phyloP scores from a whole-genome alignment of 1,140 invertebrate species.

The Aculops lycopersici region DNA sequence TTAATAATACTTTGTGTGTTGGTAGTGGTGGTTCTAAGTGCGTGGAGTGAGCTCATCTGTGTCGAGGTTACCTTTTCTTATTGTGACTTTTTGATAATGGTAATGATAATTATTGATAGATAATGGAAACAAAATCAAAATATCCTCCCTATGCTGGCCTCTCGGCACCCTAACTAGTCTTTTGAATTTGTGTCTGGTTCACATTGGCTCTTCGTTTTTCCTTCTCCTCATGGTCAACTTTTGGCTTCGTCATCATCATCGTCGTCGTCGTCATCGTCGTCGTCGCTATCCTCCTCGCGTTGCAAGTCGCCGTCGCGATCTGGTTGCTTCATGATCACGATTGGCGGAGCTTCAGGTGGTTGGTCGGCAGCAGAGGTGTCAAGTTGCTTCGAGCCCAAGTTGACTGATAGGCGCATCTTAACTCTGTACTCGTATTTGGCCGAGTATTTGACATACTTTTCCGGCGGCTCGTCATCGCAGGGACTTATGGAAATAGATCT shows the following conservation, averaged over 20 bases:
- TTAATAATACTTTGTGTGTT: no score
- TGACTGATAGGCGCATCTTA: conserved; percentile 10
- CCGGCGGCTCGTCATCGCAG: conserved; percentile 63
- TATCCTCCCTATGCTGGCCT: no score
- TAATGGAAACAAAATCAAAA: no score
- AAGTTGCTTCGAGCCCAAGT: background rate
- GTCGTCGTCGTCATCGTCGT: background rate
- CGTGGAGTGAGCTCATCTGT: no score
- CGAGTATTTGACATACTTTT: conserved; percentile 88
- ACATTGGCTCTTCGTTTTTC: no score
- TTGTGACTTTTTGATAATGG: no score
- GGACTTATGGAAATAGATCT: conserved; percentile 58
- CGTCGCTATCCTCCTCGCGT: background rate
- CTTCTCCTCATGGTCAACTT: no score
- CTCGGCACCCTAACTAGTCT: no score
- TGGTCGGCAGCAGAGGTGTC: background rate
- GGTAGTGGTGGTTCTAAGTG: no score
- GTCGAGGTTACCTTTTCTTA: no score
- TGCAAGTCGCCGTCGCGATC: background rate
- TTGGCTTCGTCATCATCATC: background rate
- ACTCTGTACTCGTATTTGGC: conserved; percentile 71
- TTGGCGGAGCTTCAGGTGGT: background rate
- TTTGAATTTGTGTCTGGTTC: no score
- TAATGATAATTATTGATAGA: no score
- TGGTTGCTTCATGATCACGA: background rate